Percentiles rank a stretch among this genome's conserved stretches.
Evolutionary conservation across 2,797 vertebrate genomes (phyloP).

Genomic region (Ceyx erithaca): DNA sequence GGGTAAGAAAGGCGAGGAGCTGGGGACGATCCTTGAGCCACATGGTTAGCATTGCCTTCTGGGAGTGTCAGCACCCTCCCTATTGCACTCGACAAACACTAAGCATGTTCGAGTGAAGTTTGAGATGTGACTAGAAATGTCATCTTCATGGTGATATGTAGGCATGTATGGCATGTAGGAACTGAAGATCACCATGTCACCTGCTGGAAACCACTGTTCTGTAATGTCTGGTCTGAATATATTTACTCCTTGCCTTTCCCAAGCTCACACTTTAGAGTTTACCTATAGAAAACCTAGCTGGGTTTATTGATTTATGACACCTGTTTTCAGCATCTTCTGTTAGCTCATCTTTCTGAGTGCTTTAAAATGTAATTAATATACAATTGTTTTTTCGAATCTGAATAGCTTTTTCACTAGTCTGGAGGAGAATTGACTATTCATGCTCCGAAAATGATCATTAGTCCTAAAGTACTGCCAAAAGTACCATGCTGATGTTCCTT

Average conservation of each 20-base stretch:
- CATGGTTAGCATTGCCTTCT: not conserved
- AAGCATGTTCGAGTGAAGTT: not conserved
- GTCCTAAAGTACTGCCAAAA: not conserved
- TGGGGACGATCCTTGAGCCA: not conserved
- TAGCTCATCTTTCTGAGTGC: not conserved
- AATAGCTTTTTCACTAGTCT: not conserved
- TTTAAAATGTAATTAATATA: not conserved
- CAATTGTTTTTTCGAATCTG: not conserved
- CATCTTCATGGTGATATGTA: not conserved
- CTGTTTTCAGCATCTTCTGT: not conserved
- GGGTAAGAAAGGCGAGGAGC: fast-evolving
- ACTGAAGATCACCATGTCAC: not conserved
- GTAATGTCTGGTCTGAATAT: not conserved
- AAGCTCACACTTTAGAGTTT: not conserved
- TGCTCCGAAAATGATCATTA: not conserved
- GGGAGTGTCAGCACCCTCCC: not conserved
- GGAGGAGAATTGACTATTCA: not conserved
- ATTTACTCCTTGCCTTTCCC: not conserved
- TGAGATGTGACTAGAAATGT: not conserved
- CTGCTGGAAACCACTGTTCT: not conserved
- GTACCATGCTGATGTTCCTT: not conserved
- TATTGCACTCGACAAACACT: not conserved
- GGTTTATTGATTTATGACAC: not conserved
- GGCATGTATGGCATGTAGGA: not conserved
- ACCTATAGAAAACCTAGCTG: not conserved